A percentile compares a stretch with the other conserved stretches of the same genome.
These are phyloP conservation scores for Cybosia mesomella DNA, from an alignment of 2,888 invertebrate genomes.

Conservation along the genomic window DNA sequence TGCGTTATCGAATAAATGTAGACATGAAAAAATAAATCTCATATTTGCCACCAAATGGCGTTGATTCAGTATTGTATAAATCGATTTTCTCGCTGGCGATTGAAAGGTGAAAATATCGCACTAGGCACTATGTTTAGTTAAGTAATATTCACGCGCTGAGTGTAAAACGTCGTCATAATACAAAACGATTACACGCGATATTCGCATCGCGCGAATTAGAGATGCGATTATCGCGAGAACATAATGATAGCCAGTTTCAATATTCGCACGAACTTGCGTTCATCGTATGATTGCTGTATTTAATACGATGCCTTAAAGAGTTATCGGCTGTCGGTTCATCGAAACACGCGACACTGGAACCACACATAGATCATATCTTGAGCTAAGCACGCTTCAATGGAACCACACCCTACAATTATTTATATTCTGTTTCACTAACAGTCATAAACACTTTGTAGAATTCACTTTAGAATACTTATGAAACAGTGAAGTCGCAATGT, in stretches of 20 bases:
- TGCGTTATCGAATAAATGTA: too few relatives aligned
- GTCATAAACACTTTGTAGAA: neutral
- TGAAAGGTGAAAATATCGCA: neutral
- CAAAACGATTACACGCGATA: neutral
- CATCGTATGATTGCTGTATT: neutral
- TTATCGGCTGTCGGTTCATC: neutral
- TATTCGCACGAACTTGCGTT: too few relatives aligned
- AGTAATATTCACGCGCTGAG: neutral
- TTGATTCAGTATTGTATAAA: too few relatives aligned
- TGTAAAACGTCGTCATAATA: neutral
- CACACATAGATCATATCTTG: neutral
- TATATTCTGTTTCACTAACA: neutral
- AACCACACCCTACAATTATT: neutral
- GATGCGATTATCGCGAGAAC: neutral
- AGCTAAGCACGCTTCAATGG: neutral
- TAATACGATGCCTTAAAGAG: neutral
- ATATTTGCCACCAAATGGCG: too few relatives aligned
- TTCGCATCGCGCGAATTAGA: neutral
- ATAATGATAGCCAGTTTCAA: neutral
- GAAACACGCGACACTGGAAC: conserved; percentile 4
- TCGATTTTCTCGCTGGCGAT: too few relatives aligned
- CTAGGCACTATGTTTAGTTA: neutral
- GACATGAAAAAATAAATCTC: too few relatives aligned
- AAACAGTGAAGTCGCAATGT: neutral
- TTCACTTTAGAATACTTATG: neutral